Evolutionary conservation across 2,113 vertebrate species (phyloP), one percentile per base, ranked within the genome.

Genomic region (Albula glossodonta): DNA sequence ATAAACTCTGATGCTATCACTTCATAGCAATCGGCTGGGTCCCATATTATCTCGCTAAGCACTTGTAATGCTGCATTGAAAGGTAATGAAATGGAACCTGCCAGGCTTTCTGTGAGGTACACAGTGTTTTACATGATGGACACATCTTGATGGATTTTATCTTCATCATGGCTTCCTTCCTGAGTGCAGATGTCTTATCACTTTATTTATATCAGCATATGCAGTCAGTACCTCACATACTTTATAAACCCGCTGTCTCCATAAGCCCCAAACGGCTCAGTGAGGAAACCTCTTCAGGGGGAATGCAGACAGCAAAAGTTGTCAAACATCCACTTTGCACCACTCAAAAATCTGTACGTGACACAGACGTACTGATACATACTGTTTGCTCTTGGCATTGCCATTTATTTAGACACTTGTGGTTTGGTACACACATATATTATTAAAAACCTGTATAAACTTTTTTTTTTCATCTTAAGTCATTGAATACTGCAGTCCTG

Each of bases 371-470:
- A 56, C 78, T 85, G 53, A 19, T 11, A 10, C 31, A 56, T 57
- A 51, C 83, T 31, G 51, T 51, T 70, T 85, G 77, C 51, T 56
- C 15, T 79, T 57, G 77, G 50, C 53, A 80, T 49, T 85, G 66
- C 66, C 56, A n/a, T 50, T 80, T 63, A 15, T 49, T 85, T 66
- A 63, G 60, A 85, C 78, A 57, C 56, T 78, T 17, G 10, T 3
- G 25, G 15, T 51, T 56, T 8, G 31, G 48, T 41, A 3, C 49
- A 10, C 63, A 51, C 5, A 79, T 51, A 11, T 25, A 13, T 31
- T 41, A n/a, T 52, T 11, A 53, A 84, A 41, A 51, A 57, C 83
- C 56, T 50, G 22, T 25, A 0, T 12, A 50, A 66, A 56, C 51
- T 57, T 56, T 57, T n/a, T n/a, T 41, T 41, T 41, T 41, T 41